Percentiles rank a stretch among this genome's conserved stretches.
Evolutionary conservation across 1,140 invertebrate genomes (phyloP).

Genomic region (Druon quercuslanigerum): DNA sequence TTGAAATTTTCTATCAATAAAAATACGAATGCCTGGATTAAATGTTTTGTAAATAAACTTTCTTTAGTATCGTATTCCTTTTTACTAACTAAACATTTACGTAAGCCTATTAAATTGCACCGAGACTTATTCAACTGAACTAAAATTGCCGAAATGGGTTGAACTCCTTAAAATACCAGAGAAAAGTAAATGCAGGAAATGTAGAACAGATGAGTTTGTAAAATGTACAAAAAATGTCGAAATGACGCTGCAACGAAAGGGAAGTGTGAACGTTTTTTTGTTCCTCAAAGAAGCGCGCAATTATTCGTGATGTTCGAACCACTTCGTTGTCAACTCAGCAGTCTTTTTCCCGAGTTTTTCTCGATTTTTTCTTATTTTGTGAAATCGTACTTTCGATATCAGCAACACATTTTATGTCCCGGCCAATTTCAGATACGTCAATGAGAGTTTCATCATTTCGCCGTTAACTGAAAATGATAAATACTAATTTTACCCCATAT

Average conservation of each 20-base stretch:
- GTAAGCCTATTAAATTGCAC: no score
- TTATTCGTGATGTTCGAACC: conserved; percentile 9
- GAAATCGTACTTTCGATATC: background rate
- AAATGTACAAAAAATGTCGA: background rate
- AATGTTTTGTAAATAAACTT: no score
- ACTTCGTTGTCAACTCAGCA: conserved; percentile 7
- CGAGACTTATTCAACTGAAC: background rate
- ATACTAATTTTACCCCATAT: background rate
- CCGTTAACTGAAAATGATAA: background rate
- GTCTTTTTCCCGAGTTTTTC: background rate
- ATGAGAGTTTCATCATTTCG: background rate
- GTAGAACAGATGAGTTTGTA: background rate
- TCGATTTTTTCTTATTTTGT: background rate
- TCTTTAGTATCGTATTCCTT: no score
- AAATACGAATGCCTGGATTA: no score
- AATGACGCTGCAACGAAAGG: background rate
- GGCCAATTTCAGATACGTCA: background rate
- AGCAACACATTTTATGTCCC: background rate
- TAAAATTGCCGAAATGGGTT: background rate
- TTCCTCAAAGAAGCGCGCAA: background rate
- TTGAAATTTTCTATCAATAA: no score
- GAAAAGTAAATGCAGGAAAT: background rate
- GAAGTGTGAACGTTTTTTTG: conserved; percentile 4
- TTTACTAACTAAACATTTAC: no score
- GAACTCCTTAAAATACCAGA: background rate